These are phyloP conservation scores for Sitta europaea DNA, from an alignment of 2,113 vertebrate species.

Conservation along the genomic window DNA sequence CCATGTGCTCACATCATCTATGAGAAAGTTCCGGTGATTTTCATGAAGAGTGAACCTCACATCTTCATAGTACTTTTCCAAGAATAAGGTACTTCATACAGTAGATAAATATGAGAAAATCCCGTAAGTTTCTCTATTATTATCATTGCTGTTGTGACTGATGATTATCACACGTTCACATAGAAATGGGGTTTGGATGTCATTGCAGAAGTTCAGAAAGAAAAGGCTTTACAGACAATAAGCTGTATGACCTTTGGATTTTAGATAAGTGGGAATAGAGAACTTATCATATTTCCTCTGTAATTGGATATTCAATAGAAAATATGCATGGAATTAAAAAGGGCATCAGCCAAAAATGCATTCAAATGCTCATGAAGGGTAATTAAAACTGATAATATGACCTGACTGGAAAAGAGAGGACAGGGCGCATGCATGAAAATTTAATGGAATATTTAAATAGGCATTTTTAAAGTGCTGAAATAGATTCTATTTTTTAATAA, in stretches of 20 bases:
- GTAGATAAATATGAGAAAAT: background rate
- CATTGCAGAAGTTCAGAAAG: background rate
- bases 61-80: background rate
- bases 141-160: background rate
- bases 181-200: background rate
- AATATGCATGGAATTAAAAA: background rate
- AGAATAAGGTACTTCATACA: background rate
- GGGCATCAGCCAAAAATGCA: background rate
- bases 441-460: background rate
- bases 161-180: background rate
- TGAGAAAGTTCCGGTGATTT: background rate
- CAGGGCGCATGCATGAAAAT: background rate
- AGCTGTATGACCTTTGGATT: background rate
- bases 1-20: background rate
- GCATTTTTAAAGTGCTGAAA: background rate
- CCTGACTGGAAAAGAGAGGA: background rate
- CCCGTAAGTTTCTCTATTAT: background rate
- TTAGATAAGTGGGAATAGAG: background rate
- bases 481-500: background rate
- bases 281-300: background rate
- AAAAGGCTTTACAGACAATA: background rate
- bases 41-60: background rate
- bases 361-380: background rate
- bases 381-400: constrained; percentile 3
- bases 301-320: background rate